Evolutionary conservation across 2,888 invertebrate genomes (phyloP), one percentile per base, ranked within the genome.

Genomic region (Tetragnatha montana): DNA sequence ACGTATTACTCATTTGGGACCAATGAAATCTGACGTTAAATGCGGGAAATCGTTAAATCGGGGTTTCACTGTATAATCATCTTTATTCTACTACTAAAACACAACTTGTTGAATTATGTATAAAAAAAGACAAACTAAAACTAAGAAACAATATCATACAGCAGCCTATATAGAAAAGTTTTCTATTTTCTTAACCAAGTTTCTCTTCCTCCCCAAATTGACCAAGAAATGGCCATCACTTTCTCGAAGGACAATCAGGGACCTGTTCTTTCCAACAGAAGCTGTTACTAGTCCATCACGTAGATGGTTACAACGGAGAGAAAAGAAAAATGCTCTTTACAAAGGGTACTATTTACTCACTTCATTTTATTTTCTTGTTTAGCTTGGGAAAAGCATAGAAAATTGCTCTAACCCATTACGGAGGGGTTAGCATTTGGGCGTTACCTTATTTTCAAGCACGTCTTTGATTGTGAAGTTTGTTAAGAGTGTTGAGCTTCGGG

Each of bases 361-460:
- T 73, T 60, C 35, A 69, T 22, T 87, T 70, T 70, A 69, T 50
- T 78, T 68, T 81, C 47, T 80, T 83, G 47, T 88, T 80, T 79
- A 82, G 79, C 79, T 81, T 49, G 10, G 49, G 73, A 69, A 83
- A 80, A 79, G 78, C 69, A 83, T 73, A 79, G 79, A 83, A 88
- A 88, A 88, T 88, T 88, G 88, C 83, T 83, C 73, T n/a, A 88
- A 73, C 83, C 88, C 88, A 88, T 88, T 88, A 88, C 69, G 73
- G 51, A 69, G 74, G n/a, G 73, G 88, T 88, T 83, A 79, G 88
- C 78, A 83, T 88, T 88, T 21, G 70, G 87, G 76, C 51, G 82
- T 78, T 81, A 47, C 60, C 35, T 47, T 60, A 60, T 81, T 88
- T 78, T 78, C 81, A 81, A 73, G 50, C 50, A 47, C 21, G 49